Evolutionary conservation across 2,888 invertebrate genomes (phyloP).

Genomic region (Morpho achilles): DNA sequence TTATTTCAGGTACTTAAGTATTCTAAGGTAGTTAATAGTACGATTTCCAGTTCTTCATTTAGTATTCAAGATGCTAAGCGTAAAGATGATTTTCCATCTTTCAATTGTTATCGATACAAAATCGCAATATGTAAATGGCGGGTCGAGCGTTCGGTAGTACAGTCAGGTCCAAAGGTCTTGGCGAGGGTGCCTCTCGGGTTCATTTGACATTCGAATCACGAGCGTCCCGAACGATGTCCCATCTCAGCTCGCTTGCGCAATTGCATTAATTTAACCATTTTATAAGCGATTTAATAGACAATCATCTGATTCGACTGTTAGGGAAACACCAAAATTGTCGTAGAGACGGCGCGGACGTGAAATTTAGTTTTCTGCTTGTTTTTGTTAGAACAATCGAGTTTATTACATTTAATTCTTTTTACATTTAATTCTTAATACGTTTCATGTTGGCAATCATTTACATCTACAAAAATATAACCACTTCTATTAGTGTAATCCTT

Average conservation of each 20-base stretch:
- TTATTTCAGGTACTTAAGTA: no score
- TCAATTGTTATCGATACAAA: slow-evolving; percentile 64
- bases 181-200: slow-evolving; percentile 48
- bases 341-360: slow-evolving; percentile 5
- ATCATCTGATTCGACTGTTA: slow-evolving; percentile 61
- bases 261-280: slow-evolving; percentile 77
- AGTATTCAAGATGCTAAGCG: slow-evolving; percentile 13
- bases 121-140: slow-evolving; percentile 71
- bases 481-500: no score
- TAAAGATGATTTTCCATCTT: slow-evolving; percentile 43
- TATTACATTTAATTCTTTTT: neutral
- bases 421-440: neutral
- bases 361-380: slow-evolving; percentile 1
- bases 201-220: slow-evolving; percentile 73
- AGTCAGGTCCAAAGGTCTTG: slow-evolving; percentile 40
- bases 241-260: slow-evolving; percentile 69
- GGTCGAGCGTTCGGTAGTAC: slow-evolving; percentile 45
- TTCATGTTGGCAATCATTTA: no score
- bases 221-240: slow-evolving; percentile 71
- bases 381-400: neutral
- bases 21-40: no score
- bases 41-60: slow-evolving; percentile 1
- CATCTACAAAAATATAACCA: no score
- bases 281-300: slow-evolving; percentile 75
- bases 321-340: slow-evolving; percentile 38